Evolutionary conservation across 92 coral and sea anemone species (phyloP).

Genomic region (Porites cylindrica): DNA sequence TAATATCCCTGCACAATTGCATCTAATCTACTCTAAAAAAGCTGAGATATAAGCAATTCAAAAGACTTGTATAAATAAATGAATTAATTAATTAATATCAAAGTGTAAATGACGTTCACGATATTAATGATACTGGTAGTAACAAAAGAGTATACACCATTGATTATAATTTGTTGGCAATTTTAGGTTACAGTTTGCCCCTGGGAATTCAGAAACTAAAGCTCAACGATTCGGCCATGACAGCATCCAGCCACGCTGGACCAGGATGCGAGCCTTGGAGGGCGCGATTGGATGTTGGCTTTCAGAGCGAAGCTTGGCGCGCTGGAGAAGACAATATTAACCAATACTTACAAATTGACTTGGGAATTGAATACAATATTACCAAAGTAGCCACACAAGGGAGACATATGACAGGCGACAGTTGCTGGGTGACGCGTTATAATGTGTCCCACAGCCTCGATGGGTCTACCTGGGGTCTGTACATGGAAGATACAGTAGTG

Average conservation of each 20-base stretch:
- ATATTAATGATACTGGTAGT: neutral
- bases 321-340: conserved; percentile 49
- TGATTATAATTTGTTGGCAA: neutral
- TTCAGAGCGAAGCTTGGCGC: conserved; percentile 63
- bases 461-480: conserved; percentile 50
- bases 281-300: conserved; percentile 57
- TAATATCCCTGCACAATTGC: too few relatives aligned
- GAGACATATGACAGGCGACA: conserved; percentile 39
- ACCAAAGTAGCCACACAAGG: conserved; percentile 63
- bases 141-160: neutral
- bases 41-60: too few relatives aligned
- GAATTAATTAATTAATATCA: too few relatives aligned
- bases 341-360: conserved; percentile 63
- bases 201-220: conserved; percentile 44
- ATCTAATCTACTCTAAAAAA: too few relatives aligned
- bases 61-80: too few relatives aligned
- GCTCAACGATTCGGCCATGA: conserved; percentile 31
- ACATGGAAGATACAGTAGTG: conserved; percentile 1
- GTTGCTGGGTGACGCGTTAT: conserved; percentile 60
- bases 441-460: conserved; percentile 40
- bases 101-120: too few relatives aligned
- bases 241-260: conserved; percentile 41
- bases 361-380: conserved; percentile 26
- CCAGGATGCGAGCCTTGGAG: conserved; percentile 29
- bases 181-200: conserved; percentile 12